Evolutionary conservation across 2,113 vertebrate genomes (phyloP), one percentile per base, ranked within the genome.

Genomic region (Caranx melampygus): DNA sequence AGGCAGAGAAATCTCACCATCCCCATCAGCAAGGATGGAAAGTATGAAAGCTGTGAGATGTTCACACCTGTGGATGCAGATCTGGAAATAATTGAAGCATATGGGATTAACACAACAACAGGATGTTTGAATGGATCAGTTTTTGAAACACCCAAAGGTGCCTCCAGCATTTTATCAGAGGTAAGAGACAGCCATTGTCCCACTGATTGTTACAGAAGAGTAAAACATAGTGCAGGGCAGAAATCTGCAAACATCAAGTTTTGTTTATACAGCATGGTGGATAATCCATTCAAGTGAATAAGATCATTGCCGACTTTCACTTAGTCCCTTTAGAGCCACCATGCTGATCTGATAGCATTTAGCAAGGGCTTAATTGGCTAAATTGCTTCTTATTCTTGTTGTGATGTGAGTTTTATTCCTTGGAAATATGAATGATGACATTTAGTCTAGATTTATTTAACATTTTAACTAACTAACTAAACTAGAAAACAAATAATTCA

Each of bases 1-100:
- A 84, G 91, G 60, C 94, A 91, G 85, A 85, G 85, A 85, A 92
- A 95, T 63, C 89, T 97, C 61, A 96, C 96, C 0, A 6, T 98
- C 57, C 97, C 97, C 0, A 44, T 83, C 5, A 91, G 89, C 0
- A 0, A 40, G 0, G 34, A 89, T 0, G 96, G 97, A 12, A 6
- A 11, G 0, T 96, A 92, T 0, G 91, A 96, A 66, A 92, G 91
- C 86, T 98, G 97, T 88, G 26, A 64, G 47, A 96, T 96, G 97
- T 97, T 96, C 91, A 87, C 49, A 6, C 96, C 95, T 4, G 92
- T 94, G n/a, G 62, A 90, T 9, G 85, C 86, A 89, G 94, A 94
- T 75, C 81, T 97, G 1, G 86, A 92, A 0, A 87, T 87, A 13
- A 95, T 98, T 35, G 12, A 94, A 74, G 65, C 57, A 0, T 95